phyloP scores from a whole-genome alignment of 2,888 invertebrate species.

The Papilio elwesi region DNA sequence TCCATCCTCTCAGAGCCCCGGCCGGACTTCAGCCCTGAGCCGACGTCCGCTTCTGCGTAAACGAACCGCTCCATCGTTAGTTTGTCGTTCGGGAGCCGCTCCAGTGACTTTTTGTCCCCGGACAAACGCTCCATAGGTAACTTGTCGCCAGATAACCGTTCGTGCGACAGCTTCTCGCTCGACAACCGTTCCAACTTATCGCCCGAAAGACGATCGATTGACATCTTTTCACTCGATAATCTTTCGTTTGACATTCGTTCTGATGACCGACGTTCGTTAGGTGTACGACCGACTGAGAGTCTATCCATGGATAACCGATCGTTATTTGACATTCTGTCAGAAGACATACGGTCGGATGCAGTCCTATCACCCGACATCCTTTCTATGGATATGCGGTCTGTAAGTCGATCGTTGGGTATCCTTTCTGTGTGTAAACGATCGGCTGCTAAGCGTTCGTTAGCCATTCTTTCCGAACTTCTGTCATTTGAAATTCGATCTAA shows the following conservation, averaged over 20 bases:
- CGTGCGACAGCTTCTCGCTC: slow-evolving; percentile 51
- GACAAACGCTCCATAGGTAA: slow-evolving; percentile 52
- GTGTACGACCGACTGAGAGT: slow-evolving; percentile 39
- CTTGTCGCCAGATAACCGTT: slow-evolving; percentile 60
- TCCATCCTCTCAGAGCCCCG: slow-evolving; percentile 68
- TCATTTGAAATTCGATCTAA: slow-evolving; percentile 44
- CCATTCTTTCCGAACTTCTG: slow-evolving; percentile 41
- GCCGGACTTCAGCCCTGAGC: slow-evolving; percentile 66
- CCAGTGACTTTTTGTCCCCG: slow-evolving; percentile 55
- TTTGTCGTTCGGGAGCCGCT: slow-evolving; percentile 51
- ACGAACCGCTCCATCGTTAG: slow-evolving; percentile 57
- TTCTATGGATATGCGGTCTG: slow-evolving; percentile 46
- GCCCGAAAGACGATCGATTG: slow-evolving; percentile 55
- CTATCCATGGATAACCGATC: slow-evolving; percentile 49
- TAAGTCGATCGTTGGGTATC: slow-evolving; percentile 42
- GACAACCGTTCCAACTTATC: slow-evolving; percentile 50
- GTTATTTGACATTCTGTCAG: slow-evolving; percentile 43
- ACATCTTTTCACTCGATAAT: slow-evolving; percentile 54
- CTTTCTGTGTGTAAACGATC: slow-evolving; percentile 38
- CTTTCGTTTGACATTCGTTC: slow-evolving; percentile 55
- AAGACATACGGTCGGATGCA: slow-evolving; percentile 50
- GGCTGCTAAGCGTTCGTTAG: slow-evolving; percentile 33
- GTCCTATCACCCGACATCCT: slow-evolving; percentile 47
- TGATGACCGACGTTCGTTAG: slow-evolving; percentile 40
- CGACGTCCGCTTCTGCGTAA: slow-evolving; percentile 76